Base-by-base conservation (phyloP, 1,140 invertebrate species). In the Homalodisca vitripennis region DNA sequence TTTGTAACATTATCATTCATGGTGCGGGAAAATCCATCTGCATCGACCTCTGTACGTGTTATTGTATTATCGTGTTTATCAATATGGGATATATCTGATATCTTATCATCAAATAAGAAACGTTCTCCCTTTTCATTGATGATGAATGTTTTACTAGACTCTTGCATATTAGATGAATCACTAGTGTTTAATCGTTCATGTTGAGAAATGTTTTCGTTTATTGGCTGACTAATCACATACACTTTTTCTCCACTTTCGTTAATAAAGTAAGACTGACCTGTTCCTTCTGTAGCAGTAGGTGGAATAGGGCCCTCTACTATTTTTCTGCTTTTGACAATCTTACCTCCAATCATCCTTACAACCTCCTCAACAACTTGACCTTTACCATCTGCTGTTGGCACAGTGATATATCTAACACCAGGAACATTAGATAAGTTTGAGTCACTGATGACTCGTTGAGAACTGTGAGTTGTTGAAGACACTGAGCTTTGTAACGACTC, bases 261-360 rank as follows among this genome's bases (percentile, higher is more conserved):
- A 2, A 31, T 47, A 22, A 53, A 31, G 26, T 2, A 55, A 1
- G 51, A 13, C 24, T 67, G 22, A 53, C 31, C 46, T 3, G 26
- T 34, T 20, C 10, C 14, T 53, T 67, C 12, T 20, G 32, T 20
- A 20, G n/a, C 24, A 27, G 24, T 26, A 55, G 47, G 31, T 22
- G 47, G 26, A 46, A 13, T 14, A 31, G 30, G 22, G 14, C 41
- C 32, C 31, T 47, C 32, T 2, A 30, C 27, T 2, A 65, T 17
- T 26, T 31, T 46, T 34, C 24, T 41, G 31, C 24, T 63, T 65
- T 48, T 62, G 22, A 70, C 68, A 70, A 70, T 63, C 48, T 70
- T 70, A 3, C 68, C 68, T 2, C 68, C 68, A 31, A 70, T 31
- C 55, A 66, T 70, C 14, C 47, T 63, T 27, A 70, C 62, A 47